Percentiles rank a stretch among this genome's conserved stretches.
These are phyloP conservation scores for Macrosteles quadrilineatus DNA, from an alignment of 1,140 invertebrate species.

Conservation along the genomic window DNA sequence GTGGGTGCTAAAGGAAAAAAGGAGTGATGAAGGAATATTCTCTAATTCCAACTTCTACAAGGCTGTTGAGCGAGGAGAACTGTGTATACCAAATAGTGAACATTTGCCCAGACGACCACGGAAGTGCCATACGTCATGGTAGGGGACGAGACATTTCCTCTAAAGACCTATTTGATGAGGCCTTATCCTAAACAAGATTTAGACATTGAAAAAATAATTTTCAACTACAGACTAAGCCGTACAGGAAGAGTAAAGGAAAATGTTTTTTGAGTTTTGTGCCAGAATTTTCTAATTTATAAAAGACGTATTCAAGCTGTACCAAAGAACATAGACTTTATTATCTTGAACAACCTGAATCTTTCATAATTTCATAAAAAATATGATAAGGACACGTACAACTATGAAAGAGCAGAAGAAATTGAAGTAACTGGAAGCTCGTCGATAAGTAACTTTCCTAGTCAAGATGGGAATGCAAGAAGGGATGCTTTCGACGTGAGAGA, in stretches of 20 bases:
- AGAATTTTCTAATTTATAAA: slow-evolving; percentile 39
- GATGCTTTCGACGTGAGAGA: no score
- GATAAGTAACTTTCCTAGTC: no score
- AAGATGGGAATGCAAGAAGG: no score
- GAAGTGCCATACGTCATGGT: slow-evolving; percentile 41
- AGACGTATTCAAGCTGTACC: slow-evolving; percentile 4
- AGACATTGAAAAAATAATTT: slow-evolving; percentile 40
- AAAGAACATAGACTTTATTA: no score
- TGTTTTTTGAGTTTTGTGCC: slow-evolving; percentile 43
- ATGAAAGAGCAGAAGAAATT: no score
- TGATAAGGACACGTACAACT: no score
- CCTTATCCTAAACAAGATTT: slow-evolving; percentile 45
- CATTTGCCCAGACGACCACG: background rate
- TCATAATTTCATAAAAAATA: no score
- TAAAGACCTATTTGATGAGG: slow-evolving; percentile 47
- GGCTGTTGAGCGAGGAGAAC: slow-evolving; percentile 12
- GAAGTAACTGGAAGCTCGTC: no score
- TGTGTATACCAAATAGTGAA: background rate
- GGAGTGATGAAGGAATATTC: background rate
- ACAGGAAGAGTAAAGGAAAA: slow-evolving; percentile 37
- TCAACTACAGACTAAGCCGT: slow-evolving; percentile 45
- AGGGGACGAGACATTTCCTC: slow-evolving; percentile 49
- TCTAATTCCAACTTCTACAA: background rate
- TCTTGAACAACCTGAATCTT: no score
- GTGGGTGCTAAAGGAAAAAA: background rate